A percentile compares a stretch with the other conserved stretches of the same genome.
phyloP scores from a whole-genome alignment of 2,113 vertebrate species.

The Columba janthina region DNA sequence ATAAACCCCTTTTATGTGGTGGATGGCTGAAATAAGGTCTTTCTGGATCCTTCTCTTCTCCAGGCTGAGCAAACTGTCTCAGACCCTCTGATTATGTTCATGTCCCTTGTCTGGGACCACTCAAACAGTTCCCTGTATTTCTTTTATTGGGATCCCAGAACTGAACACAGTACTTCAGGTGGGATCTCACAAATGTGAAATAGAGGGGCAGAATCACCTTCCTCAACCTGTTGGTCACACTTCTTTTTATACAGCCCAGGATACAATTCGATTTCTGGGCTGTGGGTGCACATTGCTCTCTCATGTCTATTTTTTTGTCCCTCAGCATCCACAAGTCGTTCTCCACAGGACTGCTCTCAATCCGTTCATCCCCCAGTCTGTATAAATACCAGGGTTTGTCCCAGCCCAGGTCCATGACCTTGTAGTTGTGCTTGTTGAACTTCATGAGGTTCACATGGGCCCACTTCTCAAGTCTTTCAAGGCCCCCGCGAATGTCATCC shows the following conservation, averaged over 20 bases:
- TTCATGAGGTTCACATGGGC: background rate
- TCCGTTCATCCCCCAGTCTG: background rate
- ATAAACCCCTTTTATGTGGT: background rate
- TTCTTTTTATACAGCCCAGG: background rate
- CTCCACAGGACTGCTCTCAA: background rate
- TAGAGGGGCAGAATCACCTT: background rate
- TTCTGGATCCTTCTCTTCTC: background rate
- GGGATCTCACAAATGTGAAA: background rate
- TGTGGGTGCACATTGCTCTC: accelerated
- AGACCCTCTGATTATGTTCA: background rate
- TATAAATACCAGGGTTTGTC: background rate
- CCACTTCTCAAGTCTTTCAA: background rate
- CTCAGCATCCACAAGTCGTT: background rate
- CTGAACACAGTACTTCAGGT: background rate
- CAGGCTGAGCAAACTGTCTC: background rate
- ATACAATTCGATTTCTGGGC: background rate
- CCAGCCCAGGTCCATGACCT: background rate
- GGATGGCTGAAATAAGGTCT: background rate
- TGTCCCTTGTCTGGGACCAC: background rate
- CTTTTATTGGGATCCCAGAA: background rate
- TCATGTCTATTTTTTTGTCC: background rate
- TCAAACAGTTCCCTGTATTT: background rate
- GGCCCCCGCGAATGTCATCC: background rate
- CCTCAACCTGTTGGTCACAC: background rate
- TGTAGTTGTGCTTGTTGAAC: background rate